Base-by-base conservation (phyloP, 2,113 vertebrate species). In the Astatotilapia flaviijosephi region DNA sequence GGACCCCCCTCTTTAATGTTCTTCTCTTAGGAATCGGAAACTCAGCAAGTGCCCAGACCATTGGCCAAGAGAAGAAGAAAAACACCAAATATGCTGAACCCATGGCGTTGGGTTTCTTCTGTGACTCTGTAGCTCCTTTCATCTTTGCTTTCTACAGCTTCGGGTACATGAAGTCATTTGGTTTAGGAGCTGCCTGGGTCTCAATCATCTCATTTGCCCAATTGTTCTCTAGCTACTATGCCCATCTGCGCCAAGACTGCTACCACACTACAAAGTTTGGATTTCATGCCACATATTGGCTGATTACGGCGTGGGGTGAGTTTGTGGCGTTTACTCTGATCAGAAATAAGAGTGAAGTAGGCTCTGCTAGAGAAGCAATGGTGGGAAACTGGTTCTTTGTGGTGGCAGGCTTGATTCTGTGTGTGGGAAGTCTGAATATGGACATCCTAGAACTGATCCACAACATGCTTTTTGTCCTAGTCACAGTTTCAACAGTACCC, bases 21-120 rank as follows among this genome's bases (percentile, higher is more conserved):
- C 93, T 98, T 53, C 96, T 98, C 28, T 90, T 98, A 11, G 97
- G 97, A 2, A 97, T 97, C 0, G 88, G 94, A 7, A 97, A 96
- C 88, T 95, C 94, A 14, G 82, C 87, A 81, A 96, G 91, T 55
- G 90, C 96, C 26, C 95, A 97, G 79, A 96, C 91, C 47, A 83
- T 94, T 5, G 97, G 96, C 45, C 96, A 97, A 68, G 97, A 98
- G 54, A 97, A 97, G 88, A 97, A 97, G 79, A 98, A 98, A 94
- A 98, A 98, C 81, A 98, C 97, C 0, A 98, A 98, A 87, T 98
- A 98, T 4, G 97, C 97, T 0, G 97, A 98, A 92, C 97, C 98
- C 1, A 97, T 97, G 97, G 98, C 97, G 1, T 93, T 98, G 31
- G 96, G 97, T 55, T 97, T 97, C 90, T 96, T 98, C 93, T 98